These are phyloP conservation scores for Yponomeuta cagnagella DNA, from an alignment of 2,888 invertebrate species.

Conservation along the genomic window DNA sequence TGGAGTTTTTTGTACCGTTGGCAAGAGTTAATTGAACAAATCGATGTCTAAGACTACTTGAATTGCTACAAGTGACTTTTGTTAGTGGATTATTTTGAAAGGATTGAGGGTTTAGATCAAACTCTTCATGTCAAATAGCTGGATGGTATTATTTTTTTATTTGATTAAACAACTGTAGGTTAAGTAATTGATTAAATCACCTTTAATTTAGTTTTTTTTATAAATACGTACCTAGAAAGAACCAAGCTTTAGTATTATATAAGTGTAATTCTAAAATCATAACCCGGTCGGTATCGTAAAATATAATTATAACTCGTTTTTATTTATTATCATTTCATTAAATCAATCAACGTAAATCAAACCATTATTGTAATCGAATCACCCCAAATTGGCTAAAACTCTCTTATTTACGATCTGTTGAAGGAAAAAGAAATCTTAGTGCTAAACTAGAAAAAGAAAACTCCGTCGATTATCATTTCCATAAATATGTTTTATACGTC, in stretches of 20 bases:
- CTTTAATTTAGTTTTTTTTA: no score
- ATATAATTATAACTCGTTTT: neutral
- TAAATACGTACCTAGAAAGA: no score
- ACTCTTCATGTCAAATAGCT: no score
- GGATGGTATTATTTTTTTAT: no score
- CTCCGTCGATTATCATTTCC: constrained; percentile 70
- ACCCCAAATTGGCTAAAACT: neutral
- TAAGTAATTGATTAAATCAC: no score
- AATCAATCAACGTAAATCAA: neutral
- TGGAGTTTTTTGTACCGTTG: neutral
- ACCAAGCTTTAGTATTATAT: no score
- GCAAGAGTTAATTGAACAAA: neutral
- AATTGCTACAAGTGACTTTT: no score
- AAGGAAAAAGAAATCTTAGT: constrained; percentile 27
- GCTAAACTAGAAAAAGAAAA: constrained; percentile 61
- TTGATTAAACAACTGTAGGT: no score
- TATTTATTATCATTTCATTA: neutral
- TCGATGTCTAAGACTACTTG: no score
- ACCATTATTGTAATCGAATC: neutral
- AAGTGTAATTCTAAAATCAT: no score
- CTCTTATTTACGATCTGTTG: constrained; percentile 39
- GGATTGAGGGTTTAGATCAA: no score
- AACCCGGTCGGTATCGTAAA: neutral
- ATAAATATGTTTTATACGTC: constrained; percentile 76
- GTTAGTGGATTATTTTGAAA: no score